These are phyloP conservation scores for Scophthalmus maximus DNA, from an alignment of 2,113 vertebrate genomes.

Conservation along the genomic window DNA sequence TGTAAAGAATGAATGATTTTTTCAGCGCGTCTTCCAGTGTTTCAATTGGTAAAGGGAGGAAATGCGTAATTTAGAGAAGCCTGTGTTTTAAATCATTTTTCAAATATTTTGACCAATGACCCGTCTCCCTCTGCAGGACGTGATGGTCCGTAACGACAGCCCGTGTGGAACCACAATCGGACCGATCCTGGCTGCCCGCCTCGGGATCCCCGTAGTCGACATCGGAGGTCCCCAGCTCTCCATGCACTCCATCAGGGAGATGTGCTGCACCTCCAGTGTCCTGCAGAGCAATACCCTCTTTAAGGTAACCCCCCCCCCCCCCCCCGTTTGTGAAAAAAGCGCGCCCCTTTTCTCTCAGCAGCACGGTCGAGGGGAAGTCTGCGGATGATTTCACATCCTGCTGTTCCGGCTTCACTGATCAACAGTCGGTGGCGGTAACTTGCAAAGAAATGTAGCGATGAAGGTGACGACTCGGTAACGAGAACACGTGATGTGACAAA, in stretches of 20 bases:
- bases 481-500: too few species aligned
- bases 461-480: too few species aligned
- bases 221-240: constrained; percentile 93
- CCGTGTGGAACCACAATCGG: constrained; percentile 94
- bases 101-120: not conserved
- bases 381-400: not conserved
- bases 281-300: constrained; percentile 93
- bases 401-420: too few species aligned
- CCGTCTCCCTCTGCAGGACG: constrained; percentile 82
- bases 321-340: too few species aligned
- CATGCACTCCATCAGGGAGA: constrained; percentile 99
- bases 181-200: constrained; percentile 91
- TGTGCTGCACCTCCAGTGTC: constrained; percentile 94
- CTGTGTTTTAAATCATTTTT: not conserved
- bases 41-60: too few species aligned
- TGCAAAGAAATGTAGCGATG: too few species aligned
- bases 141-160: constrained; percentile 96
- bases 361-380: not conserved
- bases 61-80: too few species aligned
- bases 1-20: too few species aligned
- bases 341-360: not conserved
- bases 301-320: constrained; percentile 91
- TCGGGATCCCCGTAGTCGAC: constrained; percentile 92
- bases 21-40: too few species aligned
- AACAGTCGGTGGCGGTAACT: too few species aligned